These are phyloP conservation scores for Otolemur garnettii DNA, from an alignment of 2,113 vertebrate species.

Conservation along the genomic window DNA sequence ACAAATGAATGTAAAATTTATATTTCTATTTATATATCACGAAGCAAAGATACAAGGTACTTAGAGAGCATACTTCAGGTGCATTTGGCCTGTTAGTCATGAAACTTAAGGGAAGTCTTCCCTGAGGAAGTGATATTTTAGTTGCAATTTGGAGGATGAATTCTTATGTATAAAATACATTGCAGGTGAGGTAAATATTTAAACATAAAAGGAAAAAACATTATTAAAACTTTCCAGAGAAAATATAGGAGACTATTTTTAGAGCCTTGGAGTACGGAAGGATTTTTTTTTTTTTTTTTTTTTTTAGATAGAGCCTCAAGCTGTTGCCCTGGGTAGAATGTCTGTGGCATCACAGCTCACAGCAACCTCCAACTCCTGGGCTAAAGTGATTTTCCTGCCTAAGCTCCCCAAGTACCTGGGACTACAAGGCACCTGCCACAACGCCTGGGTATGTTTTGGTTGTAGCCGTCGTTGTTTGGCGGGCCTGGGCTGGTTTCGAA, in stretches of 20 bases:
- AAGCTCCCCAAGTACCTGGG: too few species aligned
- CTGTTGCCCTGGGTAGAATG: too few species aligned
- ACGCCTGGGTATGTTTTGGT: too few species aligned
- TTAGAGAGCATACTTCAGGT: neutral
- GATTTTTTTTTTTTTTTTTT: neutral
- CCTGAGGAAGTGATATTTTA: neutral
- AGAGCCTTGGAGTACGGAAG: neutral
- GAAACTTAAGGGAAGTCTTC: neutral
- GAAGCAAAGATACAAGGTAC: neutral
- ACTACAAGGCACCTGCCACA: too few species aligned
- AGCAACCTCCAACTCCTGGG: too few species aligned
- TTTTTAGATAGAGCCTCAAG: too few species aligned
- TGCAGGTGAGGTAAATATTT: constrained; percentile 8
- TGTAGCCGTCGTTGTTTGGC: too few species aligned
- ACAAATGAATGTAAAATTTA: neutral
- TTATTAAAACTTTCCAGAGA: neutral
- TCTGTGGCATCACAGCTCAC: too few species aligned
- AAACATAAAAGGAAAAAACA: neutral
- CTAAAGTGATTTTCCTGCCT: too few species aligned
- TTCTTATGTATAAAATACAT: constrained; percentile 32
- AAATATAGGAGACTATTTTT: neutral
- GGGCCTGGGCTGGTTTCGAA: too few species aligned
- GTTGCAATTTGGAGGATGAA: neutral
- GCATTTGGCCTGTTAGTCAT: neutral
- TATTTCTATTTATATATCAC: neutral